Percentiles rank a stretch among this genome's conserved stretches.
These are phyloP conservation scores for Micoletzkya japonica DNA, from an alignment of 2,888 invertebrate genomes.

Conservation along the genomic window DNA sequence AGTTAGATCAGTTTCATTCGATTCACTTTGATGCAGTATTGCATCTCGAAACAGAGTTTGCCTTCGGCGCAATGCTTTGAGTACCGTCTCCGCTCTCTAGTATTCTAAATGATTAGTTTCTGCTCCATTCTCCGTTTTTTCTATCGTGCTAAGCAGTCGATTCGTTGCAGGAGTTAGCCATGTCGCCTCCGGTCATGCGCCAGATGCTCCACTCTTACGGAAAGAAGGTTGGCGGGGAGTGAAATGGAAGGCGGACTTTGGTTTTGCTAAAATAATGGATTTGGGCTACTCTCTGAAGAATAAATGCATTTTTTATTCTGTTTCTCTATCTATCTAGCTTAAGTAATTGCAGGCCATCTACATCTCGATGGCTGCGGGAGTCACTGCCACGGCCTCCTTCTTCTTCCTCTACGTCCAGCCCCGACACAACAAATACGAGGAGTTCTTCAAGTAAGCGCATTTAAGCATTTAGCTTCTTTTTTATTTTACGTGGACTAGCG, in stretches of 20 bases:
- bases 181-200: conserved; percentile 54
- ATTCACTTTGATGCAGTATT: neutral
- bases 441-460: conserved; percentile 51
- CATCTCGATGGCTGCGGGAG: conserved; percentile 40
- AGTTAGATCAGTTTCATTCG: neutral
- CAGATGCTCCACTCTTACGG: conserved; percentile 55
- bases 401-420: conserved; percentile 57
- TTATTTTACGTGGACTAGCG: no score
- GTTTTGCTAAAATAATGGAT: no score
- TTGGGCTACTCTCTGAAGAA: no score
- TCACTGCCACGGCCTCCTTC: conserved; percentile 47
- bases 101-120: neutral
- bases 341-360: conserved; percentile 36
- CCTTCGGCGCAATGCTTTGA: neutral
- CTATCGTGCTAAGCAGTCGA: neutral
- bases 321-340: no score
- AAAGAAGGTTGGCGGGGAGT: conserved; percentile 32
- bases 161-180: conserved; percentile 32
- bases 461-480: no score
- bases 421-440: conserved; percentile 56
- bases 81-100: neutral
- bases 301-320: no score
- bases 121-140: neutral
- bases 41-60: neutral
- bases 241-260: no score